Percentiles rank a stretch among this genome's conserved stretches.
Evolutionary conservation across 2,113 vertebrate genomes (phyloP).

Genomic region (Corythaixoides concolor): DNA sequence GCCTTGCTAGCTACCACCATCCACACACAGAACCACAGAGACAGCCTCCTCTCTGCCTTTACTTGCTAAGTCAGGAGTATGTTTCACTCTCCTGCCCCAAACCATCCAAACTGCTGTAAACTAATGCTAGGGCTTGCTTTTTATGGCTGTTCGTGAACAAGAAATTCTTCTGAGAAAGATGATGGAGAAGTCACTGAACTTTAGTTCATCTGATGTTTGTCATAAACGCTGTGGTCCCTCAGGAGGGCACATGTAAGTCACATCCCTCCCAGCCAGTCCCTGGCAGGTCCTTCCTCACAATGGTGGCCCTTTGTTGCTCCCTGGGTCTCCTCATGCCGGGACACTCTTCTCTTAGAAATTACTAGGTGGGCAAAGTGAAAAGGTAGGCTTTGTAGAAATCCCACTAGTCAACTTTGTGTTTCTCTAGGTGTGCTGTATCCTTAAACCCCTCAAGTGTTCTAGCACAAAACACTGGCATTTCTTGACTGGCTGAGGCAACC

Average conservation of each 20-base stretch:
- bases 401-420: not conserved
- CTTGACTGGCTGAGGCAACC: accelerated
- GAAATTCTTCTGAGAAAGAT: not conserved
- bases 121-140: not conserved
- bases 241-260: too few relatives aligned
- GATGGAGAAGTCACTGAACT: not conserved
- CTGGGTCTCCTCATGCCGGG: not conserved
- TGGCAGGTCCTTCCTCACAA: not conserved
- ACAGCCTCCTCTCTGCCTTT: not conserved
- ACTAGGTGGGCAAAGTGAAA: not conserved
- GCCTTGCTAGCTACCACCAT: not conserved
- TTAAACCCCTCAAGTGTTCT: not conserved
- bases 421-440: not conserved
- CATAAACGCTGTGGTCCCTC: accelerated
- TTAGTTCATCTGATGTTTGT: not conserved
- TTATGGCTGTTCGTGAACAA: not conserved
- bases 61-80: not conserved
- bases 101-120: not conserved
- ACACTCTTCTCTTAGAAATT: not conserved
- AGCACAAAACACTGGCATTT: not conserved
- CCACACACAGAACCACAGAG: not conserved
- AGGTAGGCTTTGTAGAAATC: not conserved
- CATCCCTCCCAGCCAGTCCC: not conserved
- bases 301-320: not conserved
- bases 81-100: not conserved